Base-by-base conservation (phyloP, 2,113 vertebrate genomes). In the Ammospiza caudacuta region DNA sequence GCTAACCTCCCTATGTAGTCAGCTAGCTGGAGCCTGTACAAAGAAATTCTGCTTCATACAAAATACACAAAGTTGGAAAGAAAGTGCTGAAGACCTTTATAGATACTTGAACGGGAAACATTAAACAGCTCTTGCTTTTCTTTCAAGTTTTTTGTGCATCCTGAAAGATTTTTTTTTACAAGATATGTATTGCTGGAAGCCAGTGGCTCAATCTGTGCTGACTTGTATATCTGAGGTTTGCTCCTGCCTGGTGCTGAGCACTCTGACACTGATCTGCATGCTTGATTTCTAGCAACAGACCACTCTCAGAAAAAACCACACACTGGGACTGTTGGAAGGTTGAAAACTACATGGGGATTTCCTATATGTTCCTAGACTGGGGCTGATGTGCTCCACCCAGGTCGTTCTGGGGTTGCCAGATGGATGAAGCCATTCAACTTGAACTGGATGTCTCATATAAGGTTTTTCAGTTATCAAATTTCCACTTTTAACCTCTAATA, bases 11-110 rank as follows among this genome's bases (percentile, higher is more conserved):
- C 82, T 72, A 10, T 69, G 90, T 2, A 95, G 90, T 57, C 82
- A 94, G 90, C 69, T 81, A 93, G 82, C 90, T 96, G 93, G 93
- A 96, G 76, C 84, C 69, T 76, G 81, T 75, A 95, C 93, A 93
- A 92, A 96, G 89, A 79, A 64, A 91, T 59, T 66, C 68, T 94
- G 75, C 70, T 83, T 58, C 87, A 67, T 37, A 61, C 21, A 68
- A 61, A 90, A 93, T 83, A 82, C 61, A 61, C 20, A 41, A 68
- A 88, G 72, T 4, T 61, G 68, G 62, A 41, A 79, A 66, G 59
- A 89, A 86, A 84, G 5, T 43, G 57, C 66, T 72, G 12, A 79
- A 89, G 84, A 83, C 23, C 46, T 66, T 83, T 91, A 64, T 59
- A 83, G 70, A 86, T 77, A 91, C 55, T 94, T 80, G 39, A 55